Evolutionary conservation across 2,113 vertebrate species (phyloP), one percentile per base, ranked within the genome.

Genomic region (Larimichthys crocea): DNA sequence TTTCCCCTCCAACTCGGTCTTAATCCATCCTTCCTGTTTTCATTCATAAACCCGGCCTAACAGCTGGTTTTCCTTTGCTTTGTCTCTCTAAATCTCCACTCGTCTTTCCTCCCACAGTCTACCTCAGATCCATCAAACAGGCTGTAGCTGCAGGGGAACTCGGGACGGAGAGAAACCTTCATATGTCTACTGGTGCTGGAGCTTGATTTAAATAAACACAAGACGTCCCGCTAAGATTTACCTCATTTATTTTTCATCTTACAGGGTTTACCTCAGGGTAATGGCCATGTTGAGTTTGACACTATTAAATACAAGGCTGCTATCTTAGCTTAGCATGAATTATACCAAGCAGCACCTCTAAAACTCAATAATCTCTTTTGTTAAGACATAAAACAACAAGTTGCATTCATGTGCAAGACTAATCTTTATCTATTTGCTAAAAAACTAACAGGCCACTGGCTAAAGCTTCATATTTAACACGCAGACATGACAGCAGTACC

Each of bases 11-110:
- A 82, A 48, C 65, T 79, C 80, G 50, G 74, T 78, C 70, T 84
- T 85, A 80, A 83, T 88, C 86, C 84, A 88, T 84, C 78, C 88
- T 85, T 92, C 89, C 89, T 90, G 89, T 88, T 92, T 88, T 90
- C 81, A 89, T 90, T 92, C 85, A 93, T 88, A 85, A 92, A 86
- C 70, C 74, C 65, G 42, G 59, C 44, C 82, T 75, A 62, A 69
- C 92, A 94, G 92, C 91, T 93, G 92, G 66, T 86, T 83, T 84
- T 46, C 64, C 84, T 81, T 77, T 63, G 29, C 67, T 74, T 24
- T 44, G 24, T 17, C 60, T 72, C 46, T 19, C 70, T 62, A 61
- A 77, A 85, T 44, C 80, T 65, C 66, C 48, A 55, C 68, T 64
- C 52, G 22, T 80, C 65, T 11, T 52, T 73, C 65, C 77, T 48